Conservation (phyloP, 2,797 vertebrate species). For the Micropoecilia bifurca region DNA sequence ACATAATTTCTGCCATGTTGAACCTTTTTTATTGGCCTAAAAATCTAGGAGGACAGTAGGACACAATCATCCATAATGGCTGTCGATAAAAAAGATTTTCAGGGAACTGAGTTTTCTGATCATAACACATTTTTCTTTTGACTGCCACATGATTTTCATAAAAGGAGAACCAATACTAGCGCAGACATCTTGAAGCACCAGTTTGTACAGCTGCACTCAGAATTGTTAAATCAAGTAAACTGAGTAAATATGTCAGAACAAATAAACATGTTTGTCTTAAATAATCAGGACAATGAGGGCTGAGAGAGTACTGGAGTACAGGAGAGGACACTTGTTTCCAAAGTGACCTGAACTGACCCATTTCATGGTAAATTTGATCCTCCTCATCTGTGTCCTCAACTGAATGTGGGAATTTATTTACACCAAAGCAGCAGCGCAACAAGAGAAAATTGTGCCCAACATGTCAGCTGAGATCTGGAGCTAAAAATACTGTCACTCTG, state of each 20-base stretch:
- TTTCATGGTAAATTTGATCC: slow-evolving; percentile 28
- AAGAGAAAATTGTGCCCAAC: not conserved
- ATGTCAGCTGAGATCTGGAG: not conserved
- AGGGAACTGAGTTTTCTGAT: slow-evolving; percentile 20
- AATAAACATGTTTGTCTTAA: slow-evolving; percentile 1
- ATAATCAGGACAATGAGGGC: not conserved
- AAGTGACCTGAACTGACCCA: slow-evolving; percentile 26
- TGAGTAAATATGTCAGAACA: not conserved
- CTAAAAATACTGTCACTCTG: not conserved
- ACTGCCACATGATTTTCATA: slow-evolving; percentile 1
- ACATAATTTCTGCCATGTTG: not conserved
- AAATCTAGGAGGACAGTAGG: not conserved
- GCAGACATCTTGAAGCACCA: not conserved
- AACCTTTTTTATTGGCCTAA: not conserved
- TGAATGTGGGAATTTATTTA: slow-evolving; percentile 14
- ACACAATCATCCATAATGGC: slow-evolving; percentile 26
- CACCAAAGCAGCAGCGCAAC: not conserved
- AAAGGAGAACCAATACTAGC: slow-evolving; percentile 6
- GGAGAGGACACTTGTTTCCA: slow-evolving; percentile 1
- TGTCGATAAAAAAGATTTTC: not conserved
- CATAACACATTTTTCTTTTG: slow-evolving; percentile 1
- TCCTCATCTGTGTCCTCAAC: slow-evolving; percentile 11
- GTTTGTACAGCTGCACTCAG: not conserved
- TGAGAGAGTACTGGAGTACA: not conserved
- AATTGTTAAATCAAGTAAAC: not conserved